These are phyloP conservation scores for Mycetomoellerius zeteki DNA, from an alignment of 1,140 invertebrate genomes.

Conservation along the genomic window DNA sequence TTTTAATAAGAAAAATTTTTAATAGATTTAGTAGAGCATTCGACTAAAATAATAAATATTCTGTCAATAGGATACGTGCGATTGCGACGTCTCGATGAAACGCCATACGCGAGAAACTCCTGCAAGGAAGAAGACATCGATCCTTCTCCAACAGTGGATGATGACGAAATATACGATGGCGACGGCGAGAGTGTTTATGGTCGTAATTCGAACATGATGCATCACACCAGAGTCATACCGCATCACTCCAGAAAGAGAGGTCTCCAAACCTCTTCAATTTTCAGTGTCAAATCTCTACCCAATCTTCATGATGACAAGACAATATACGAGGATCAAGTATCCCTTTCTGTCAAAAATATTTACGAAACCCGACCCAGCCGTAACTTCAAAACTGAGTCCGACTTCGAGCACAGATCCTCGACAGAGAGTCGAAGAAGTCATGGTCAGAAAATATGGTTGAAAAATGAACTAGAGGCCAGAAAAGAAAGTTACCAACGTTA, in stretches of 20 bases:
- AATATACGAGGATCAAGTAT: slow-evolving; percentile 35
- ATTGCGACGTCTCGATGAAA: slow-evolving; percentile 86
- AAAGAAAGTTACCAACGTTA: neutral
- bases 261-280: neutral
- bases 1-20: neutral
- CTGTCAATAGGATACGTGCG: slow-evolving; percentile 87
- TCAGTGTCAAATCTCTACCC: slow-evolving; percentile 41
- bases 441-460: neutral
- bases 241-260: neutral
- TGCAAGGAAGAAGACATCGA: slow-evolving; percentile 77
- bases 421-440: neutral
- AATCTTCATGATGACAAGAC: slow-evolving; percentile 64
- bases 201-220: slow-evolving; percentile 8
- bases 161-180: slow-evolving; percentile 71
- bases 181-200: slow-evolving; percentile 73
- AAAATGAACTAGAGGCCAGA: neutral
- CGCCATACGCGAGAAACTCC: slow-evolving; percentile 79
- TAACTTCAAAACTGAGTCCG: slow-evolving; percentile 24
- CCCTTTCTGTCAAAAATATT: neutral
- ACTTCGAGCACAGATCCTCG: slow-evolving; percentile 47
- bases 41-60: slow-evolving; percentile 30
- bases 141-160: slow-evolving; percentile 62
- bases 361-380: neutral
- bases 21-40: neutral
- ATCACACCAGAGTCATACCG: no score